phyloP scores from a whole-genome alignment of 2,113 vertebrate species.

The Pseudopodoces humilis region DNA sequence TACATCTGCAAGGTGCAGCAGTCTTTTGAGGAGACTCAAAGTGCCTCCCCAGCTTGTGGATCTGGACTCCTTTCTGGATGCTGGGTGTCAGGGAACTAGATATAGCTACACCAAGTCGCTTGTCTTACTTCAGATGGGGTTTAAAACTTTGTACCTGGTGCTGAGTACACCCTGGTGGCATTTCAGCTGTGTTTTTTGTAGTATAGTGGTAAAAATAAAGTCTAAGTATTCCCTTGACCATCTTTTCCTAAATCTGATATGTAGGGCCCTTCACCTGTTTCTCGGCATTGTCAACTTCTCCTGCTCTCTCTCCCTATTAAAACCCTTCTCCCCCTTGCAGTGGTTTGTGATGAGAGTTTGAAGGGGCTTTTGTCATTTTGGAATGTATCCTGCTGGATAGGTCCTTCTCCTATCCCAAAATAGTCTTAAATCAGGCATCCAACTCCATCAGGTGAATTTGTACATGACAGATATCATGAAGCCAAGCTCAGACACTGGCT shows the following conservation, averaged over 20 bases:
- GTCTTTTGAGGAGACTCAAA: background rate
- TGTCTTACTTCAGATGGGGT: background rate
- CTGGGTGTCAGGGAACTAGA: background rate
- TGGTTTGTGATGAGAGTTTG: background rate
- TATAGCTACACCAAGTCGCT: background rate
- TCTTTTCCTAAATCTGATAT: background rate
- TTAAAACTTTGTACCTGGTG: background rate
- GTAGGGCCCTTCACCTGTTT: background rate
- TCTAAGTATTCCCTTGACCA: background rate
- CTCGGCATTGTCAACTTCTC: background rate
- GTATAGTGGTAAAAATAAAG: background rate
- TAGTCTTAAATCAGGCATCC: background rate
- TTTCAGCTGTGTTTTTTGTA: background rate
- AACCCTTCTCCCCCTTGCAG: background rate
- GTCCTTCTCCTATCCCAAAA: background rate
- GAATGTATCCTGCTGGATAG: background rate
- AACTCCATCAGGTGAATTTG: background rate
- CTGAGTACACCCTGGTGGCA: background rate
- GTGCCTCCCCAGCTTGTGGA: background rate
- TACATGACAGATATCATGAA: background rate
- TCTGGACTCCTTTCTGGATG: background rate
- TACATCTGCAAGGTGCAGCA: background rate
- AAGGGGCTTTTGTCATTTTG: background rate
- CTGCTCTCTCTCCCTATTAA: background rate
- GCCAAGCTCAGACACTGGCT: background rate